Percentiles rank a stretch among this genome's conserved stretches.
Evolutionary conservation across 2,113 vertebrate genomes (phyloP).

Genomic region (Gymnogyps californianus): DNA sequence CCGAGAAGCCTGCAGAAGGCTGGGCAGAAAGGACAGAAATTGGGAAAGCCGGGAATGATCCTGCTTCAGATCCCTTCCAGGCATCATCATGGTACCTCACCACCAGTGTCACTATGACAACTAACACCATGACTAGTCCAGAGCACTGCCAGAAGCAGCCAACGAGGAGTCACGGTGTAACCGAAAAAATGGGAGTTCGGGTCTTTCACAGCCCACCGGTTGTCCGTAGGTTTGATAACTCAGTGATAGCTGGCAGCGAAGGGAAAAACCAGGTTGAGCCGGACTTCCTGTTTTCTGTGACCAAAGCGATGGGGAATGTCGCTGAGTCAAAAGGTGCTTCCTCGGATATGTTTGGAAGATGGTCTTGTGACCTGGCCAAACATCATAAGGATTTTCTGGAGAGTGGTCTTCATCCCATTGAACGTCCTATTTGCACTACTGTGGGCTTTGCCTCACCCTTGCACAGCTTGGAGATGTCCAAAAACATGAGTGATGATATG

Average conservation of each 20-base stretch:
- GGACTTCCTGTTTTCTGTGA: slow-evolving; percentile 77
- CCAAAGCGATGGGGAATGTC: slow-evolving; percentile 73
- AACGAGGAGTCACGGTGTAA: slow-evolving; percentile 62
- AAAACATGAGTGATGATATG: slow-evolving; percentile 97
- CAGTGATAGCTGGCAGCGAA: slow-evolving; percentile 34
- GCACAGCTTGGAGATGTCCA: slow-evolving; percentile 86
- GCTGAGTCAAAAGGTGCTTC: slow-evolving; percentile 70
- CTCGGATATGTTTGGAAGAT: slow-evolving; percentile 82
- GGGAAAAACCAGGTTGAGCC: slow-evolving; percentile 71
- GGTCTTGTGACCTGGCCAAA: slow-evolving; percentile 83
- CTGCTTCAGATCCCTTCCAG: slow-evolving; percentile 77
- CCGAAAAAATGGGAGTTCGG: slow-evolving; percentile 79
- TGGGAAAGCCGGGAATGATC: slow-evolving; percentile 57
- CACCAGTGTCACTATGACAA: slow-evolving; percentile 92
- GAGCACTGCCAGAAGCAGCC: slow-evolving; percentile 89
- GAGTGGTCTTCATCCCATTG: slow-evolving; percentile 68
- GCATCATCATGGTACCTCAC: slow-evolving; percentile 91
- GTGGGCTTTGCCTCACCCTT: slow-evolving; percentile 85
- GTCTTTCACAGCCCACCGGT: slow-evolving; percentile 84
- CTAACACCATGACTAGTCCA: slow-evolving; percentile 88
- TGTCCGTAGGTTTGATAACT: slow-evolving; percentile 69
- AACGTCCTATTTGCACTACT: slow-evolving; percentile 80
- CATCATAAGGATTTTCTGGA: slow-evolving; percentile 76
- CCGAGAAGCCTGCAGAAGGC: slow-evolving; percentile 64
- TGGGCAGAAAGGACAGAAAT: slow-evolving; percentile 81